Conservation (phyloP, 2,888 invertebrate genomes). For the Pteria penguin region DNA sequence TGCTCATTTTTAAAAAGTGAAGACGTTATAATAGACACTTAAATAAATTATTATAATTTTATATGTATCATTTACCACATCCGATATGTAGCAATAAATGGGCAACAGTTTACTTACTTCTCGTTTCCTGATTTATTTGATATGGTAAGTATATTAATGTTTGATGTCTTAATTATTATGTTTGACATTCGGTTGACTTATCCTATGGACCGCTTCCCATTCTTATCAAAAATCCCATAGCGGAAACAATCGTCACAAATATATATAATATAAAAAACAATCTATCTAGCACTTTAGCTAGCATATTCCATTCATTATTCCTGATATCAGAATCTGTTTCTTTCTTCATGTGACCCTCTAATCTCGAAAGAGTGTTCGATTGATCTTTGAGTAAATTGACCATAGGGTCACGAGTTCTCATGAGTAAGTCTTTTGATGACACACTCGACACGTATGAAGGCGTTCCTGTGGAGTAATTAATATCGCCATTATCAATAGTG, state of each 20-base stretch:
- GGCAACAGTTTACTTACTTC: no score
- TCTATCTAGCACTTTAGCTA: constrained; percentile 35
- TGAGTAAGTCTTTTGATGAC: constrained; percentile 32
- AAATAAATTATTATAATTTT: no score
- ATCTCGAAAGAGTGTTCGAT: constrained; percentile 15
- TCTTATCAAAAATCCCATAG: constrained; percentile 31
- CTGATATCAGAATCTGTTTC: background rate
- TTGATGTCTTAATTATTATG: no score
- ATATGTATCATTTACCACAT: no score
- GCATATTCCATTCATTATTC: constrained; percentile 36
- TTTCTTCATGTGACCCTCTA: constrained; percentile 34
- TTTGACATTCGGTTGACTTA: no score
- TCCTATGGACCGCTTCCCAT: constrained; percentile 21
- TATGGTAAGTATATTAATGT: no score
- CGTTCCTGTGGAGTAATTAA: background rate
- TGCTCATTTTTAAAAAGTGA: no score
- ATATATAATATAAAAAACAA: constrained; percentile 33
- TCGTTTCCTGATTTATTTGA: no score
- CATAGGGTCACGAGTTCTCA: constrained; percentile 31
- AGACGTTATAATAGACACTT: no score
- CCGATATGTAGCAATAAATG: no score
- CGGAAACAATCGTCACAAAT: constrained; percentile 24
- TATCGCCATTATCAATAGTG: no score
- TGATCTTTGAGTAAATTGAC: constrained; percentile 26
- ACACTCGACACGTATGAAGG: constrained; percentile 16